Evolutionary conservation across 2,888 invertebrate species (phyloP).

Genomic region (Tipula lateralis): DNA sequence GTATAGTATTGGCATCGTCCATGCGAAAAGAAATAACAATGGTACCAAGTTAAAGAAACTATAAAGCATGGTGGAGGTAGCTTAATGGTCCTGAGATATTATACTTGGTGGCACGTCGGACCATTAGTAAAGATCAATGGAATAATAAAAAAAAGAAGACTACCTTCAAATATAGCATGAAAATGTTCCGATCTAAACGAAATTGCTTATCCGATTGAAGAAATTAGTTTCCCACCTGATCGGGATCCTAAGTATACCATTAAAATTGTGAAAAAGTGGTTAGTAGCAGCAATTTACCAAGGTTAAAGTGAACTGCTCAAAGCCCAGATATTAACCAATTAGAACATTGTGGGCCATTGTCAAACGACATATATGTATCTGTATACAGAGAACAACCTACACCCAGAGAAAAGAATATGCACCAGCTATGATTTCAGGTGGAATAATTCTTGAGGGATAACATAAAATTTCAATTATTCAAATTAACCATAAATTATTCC

Average conservation of each 20-base stretch:
- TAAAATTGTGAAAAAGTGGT: constrained; percentile 31
- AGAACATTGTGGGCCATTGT: too few species aligned
- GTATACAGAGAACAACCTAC: too few species aligned
- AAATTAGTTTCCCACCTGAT: constrained; percentile 29
- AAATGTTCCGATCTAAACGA: constrained; percentile 28
- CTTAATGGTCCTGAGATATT: constrained; percentile 2
- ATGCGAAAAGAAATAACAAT: constrained; percentile 13
- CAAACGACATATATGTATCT: too few species aligned
- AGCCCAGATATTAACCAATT: too few species aligned
- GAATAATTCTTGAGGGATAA: too few species aligned
- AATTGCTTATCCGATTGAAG: neutral
- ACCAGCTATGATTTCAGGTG: too few species aligned
- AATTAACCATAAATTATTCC: too few species aligned
- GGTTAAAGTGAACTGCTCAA: too few species aligned
- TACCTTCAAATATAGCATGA: neutral
- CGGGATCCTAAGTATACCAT: constrained; percentile 30
- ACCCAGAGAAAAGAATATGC: too few species aligned
- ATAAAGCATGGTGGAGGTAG: constrained; percentile 19
- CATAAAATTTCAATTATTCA: too few species aligned
- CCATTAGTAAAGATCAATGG: constrained; percentile 26
- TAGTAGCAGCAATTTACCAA: neutral
- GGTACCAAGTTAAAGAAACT: constrained; percentile 25
- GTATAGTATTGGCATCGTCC: neutral
- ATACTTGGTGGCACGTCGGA: constrained; percentile 30
- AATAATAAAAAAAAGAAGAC: constrained; percentile 29